Evolutionary conservation across 2,797 vertebrate genomes (phyloP).

Genomic region (Hephaestus fuliginosus): DNA sequence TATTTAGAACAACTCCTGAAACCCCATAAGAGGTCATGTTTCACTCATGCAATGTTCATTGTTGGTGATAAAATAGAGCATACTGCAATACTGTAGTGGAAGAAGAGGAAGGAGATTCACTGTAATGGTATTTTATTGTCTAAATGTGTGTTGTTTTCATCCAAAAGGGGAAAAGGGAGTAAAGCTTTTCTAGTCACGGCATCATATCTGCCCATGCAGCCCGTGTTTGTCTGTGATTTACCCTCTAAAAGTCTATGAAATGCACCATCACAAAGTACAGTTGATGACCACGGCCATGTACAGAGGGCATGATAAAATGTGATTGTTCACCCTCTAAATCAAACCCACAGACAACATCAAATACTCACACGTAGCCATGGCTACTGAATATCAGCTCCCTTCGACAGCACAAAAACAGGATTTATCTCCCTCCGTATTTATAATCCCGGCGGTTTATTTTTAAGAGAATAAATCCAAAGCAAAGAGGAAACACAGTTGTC

Average conservation of each 20-base stretch:
- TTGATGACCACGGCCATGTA: conserved; percentile 1
- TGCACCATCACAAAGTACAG: not conserved
- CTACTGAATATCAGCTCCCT: conserved; percentile 68
- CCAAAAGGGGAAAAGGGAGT: not conserved
- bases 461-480: conserved; percentile 62
- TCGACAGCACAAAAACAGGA: conserved; percentile 65
- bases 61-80: conserved; percentile 3
- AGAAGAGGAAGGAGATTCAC: not conserved
- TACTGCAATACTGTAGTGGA: not conserved
- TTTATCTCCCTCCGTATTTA: conserved; percentile 70
- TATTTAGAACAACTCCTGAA: not conserved
- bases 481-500: conserved; percentile 31
- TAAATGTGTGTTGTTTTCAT: conserved; percentile 10
- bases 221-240: not conserved
- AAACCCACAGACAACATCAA: conserved; percentile 25
- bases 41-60: not conserved
- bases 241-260: not conserved
- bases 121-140: not conserved
- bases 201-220: not conserved
- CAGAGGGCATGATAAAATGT: not conserved
- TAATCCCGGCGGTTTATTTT: conserved; percentile 72
- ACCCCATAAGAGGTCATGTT: not conserved
- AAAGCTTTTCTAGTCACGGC: not conserved
- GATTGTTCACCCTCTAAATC: conserved; percentile 10
- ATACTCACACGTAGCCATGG: conserved; percentile 84